These are phyloP conservation scores for Acrobasis repandana DNA, from an alignment of 2,888 invertebrate genomes.

Conservation along the genomic window DNA sequence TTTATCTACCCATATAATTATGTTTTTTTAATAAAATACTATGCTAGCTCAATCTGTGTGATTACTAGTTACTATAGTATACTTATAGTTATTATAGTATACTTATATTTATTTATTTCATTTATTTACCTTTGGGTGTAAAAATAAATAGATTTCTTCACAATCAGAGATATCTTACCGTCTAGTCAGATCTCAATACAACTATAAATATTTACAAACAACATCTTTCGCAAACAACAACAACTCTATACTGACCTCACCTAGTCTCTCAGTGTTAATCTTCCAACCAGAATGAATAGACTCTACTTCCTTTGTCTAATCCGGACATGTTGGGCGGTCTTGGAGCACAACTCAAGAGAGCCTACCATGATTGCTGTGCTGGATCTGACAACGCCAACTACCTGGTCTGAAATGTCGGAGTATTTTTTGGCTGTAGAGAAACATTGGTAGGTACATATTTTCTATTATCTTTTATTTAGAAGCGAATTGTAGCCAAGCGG, in stretches of 20 bases:
- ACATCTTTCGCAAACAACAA: background rate
- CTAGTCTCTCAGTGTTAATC: background rate
- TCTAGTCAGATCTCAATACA: background rate
- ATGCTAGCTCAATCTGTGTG: too few relatives aligned
- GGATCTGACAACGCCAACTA: conserved; percentile 54
- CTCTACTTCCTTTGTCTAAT: background rate
- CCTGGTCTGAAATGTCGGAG: conserved; percentile 50
- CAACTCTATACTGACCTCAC: too few relatives aligned
- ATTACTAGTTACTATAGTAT: too few relatives aligned
- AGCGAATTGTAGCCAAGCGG: too few relatives aligned
- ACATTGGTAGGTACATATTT: conserved; percentile 11
- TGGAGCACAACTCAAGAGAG: background rate
- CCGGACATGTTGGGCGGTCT: background rate
- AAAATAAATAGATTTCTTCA: background rate
- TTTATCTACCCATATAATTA: too few relatives aligned
- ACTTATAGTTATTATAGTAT: too few relatives aligned
- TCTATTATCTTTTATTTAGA: too few relatives aligned
- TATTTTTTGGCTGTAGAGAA: conserved; percentile 52
- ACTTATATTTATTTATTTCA: too few relatives aligned
- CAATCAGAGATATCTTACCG: too few relatives aligned
- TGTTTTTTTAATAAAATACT: too few relatives aligned
- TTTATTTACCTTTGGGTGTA: background rate
- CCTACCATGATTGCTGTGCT: conserved; percentile 43
- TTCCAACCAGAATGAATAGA: conserved; percentile 1
- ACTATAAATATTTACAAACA: background rate